Evolutionary conservation across 2,888 invertebrate species (phyloP).

Genomic region (Sarcophaga subvicina): DNA sequence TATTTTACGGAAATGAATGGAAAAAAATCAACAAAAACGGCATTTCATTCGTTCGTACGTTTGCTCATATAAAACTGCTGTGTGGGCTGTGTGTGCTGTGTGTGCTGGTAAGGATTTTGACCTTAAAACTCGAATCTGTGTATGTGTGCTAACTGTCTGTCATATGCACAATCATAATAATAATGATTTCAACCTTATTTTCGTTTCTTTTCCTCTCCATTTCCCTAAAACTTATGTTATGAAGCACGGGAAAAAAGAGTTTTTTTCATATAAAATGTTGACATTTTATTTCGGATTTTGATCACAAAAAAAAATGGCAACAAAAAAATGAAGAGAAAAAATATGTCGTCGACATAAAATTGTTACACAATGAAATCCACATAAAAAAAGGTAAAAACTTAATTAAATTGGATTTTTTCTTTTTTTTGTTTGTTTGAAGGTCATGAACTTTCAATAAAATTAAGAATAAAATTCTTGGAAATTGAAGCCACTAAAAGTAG

Average conservation of each 20-base stretch:
- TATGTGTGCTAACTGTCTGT: constrained; percentile 64
- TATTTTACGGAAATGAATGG: background rate
- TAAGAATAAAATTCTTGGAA: background rate
- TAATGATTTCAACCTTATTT: constrained; percentile 26
- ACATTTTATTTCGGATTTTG: background rate
- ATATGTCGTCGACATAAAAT: background rate
- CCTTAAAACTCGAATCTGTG: constrained; percentile 54
- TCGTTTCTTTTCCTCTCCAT: constrained; percentile 1
- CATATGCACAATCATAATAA: constrained; percentile 40
- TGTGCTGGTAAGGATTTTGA: constrained; percentile 62
- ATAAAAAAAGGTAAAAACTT: background rate
- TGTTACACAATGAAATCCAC: background rate
- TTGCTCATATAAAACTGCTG: background rate
- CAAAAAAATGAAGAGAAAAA: too few relatives aligned
- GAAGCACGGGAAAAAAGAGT: background rate
- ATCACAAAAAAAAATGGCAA: background rate
- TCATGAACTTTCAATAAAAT: background rate
- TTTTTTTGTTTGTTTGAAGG: background rate
- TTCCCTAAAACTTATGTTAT: background rate
- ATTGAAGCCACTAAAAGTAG: too few relatives aligned
- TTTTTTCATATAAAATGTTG: background rate
- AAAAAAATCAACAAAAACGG: background rate
- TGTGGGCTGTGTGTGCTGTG: too few relatives aligned
- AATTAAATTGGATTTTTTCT: background rate
- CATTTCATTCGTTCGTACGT: background rate